phyloP scores from a whole-genome alignment of 2,888 invertebrate species.

The Leucozona laternaria region DNA sequence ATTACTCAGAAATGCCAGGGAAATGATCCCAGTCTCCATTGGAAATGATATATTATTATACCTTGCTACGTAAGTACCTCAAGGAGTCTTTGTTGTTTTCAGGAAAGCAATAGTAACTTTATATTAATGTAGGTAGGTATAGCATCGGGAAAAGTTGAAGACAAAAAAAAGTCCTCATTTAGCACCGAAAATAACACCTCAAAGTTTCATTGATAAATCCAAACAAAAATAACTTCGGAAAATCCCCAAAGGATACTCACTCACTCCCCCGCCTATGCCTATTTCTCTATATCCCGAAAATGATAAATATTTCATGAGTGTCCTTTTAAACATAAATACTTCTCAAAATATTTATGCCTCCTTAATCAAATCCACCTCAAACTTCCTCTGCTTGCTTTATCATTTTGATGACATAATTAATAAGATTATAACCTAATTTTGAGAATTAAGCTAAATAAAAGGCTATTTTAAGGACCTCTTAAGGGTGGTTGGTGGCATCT shows the following conservation, averaged over 20 bases:
- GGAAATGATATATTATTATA: no score
- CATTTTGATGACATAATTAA: constrained; percentile 49
- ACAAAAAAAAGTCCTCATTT: not conserved
- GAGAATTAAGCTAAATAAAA: constrained; percentile 60
- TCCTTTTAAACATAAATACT: constrained; percentile 13
- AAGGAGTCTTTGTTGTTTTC: no score
- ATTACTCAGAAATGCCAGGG: no score
- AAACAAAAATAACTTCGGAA: not conserved
- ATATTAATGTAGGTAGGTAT: no score
- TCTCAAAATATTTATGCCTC: constrained; percentile 3
- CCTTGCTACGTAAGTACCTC: no score
- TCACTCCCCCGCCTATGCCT: not conserved
- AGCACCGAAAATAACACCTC: not conserved
- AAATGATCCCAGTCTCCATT: no score
- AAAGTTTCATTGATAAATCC: not conserved
- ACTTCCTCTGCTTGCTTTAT: constrained; percentile 7
- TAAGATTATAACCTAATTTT: constrained; percentile 62
- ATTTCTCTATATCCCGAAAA: not conserved
- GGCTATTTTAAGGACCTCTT: constrained; percentile 34
- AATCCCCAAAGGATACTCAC: not conserved
- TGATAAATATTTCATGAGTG: constrained; percentile 10
- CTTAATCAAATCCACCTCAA: constrained; percentile 18
- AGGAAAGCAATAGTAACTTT: no score
- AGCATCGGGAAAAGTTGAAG: not conserved
- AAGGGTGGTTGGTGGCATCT: constrained; percentile 30